Evolutionary conservation across 2,113 vertebrate genomes (phyloP).

Genomic region (Mesoclemmys tuberculata): DNA sequence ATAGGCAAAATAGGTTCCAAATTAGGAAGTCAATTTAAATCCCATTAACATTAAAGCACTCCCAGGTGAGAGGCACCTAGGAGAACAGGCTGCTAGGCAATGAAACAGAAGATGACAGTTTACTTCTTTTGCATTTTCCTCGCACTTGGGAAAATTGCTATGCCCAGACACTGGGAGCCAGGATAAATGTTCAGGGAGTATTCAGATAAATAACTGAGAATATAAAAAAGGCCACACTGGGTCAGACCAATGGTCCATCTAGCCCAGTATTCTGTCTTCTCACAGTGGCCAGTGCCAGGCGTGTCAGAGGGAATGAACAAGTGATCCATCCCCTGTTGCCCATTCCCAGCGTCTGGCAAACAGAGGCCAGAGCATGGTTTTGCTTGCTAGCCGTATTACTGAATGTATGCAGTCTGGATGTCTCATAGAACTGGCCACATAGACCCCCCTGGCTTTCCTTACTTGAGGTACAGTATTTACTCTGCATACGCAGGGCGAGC

Average conservation of each 20-base stretch:
- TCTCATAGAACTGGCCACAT: background rate
- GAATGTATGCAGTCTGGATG: background rate
- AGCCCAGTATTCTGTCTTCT: too few relatives aligned
- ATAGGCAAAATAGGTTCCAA: background rate
- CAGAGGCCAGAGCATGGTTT: too few relatives aligned
- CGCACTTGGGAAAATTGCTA: background rate
- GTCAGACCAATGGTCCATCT: too few relatives aligned
- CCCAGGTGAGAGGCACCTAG: background rate
- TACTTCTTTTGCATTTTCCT: background rate
- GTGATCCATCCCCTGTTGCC: too few relatives aligned
- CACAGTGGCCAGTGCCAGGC: too few relatives aligned
- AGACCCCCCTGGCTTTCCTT: too few relatives aligned
- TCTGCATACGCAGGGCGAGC: background rate
- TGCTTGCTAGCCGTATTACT: background rate
- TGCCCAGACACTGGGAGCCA: background rate
- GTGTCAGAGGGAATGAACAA: too few relatives aligned
- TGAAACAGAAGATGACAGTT: background rate
- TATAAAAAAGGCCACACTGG: too few relatives aligned
- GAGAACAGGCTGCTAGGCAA: background rate
- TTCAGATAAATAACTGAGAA: background rate
- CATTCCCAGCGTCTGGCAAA: too few relatives aligned
- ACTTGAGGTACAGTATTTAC: background rate
- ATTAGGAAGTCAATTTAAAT: background rate
- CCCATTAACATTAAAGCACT: background rate
- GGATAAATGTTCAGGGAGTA: too few relatives aligned